Conservation (phyloP, 2,113 vertebrate genomes). For the Sylvietta virens region DNA sequence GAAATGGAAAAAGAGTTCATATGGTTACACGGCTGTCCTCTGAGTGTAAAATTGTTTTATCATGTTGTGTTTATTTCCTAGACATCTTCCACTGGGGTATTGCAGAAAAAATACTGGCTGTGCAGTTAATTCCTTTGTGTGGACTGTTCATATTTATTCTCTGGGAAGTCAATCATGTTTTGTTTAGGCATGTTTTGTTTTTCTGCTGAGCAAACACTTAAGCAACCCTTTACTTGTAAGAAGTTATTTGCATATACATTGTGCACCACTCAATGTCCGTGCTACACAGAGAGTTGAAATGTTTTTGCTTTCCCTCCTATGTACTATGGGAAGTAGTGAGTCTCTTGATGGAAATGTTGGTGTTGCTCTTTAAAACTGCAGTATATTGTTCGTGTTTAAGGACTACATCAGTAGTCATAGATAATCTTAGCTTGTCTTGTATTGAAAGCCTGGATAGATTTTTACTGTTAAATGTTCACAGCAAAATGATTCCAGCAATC, state of each 20-base stretch:
- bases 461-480: slow-evolving; percentile 12
- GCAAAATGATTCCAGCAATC: not conserved
- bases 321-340: not conserved
- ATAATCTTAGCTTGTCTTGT: not conserved
- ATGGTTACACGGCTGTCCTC: not conserved
- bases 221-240: not conserved
- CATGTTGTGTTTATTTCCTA: slow-evolving; percentile 62
- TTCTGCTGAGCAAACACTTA: slow-evolving; percentile 50
- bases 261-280: not conserved
- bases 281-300: not conserved
- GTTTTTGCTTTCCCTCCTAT: not conserved
- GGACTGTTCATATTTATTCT: slow-evolving; percentile 14
- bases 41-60: slow-evolving; percentile 41
- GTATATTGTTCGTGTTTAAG: not conserved
- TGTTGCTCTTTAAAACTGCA: not conserved
- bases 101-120: slow-evolving; percentile 68
- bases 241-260: slow-evolving; percentile 14
- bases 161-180: slow-evolving; percentile 35
- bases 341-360: not conserved
- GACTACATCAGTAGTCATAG: not conserved
- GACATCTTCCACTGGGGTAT: slow-evolving; percentile 78
- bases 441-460: not conserved
- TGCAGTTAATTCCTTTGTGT: slow-evolving; percentile 35
- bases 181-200: not conserved
- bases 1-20: slow-evolving; percentile 51